A percentile compares a stretch with the other conserved stretches of the same genome.
Conservation (phyloP, 2,113 vertebrate genomes). For the Galbula dea region DNA sequence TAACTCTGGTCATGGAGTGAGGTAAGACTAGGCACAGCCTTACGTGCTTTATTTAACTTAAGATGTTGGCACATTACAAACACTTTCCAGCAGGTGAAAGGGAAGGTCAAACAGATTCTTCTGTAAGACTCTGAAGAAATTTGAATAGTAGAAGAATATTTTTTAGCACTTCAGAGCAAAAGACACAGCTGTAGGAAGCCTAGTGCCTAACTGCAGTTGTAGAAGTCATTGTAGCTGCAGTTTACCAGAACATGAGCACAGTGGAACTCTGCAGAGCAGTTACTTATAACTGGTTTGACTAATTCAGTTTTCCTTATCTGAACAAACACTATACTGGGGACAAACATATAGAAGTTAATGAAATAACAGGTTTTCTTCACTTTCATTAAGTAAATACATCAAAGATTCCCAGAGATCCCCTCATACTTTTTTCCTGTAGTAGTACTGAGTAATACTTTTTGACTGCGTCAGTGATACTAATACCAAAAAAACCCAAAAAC, state of each 20-base stretch:
- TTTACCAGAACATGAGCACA: accelerated
- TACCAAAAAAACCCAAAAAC: background rate
- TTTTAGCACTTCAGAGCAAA: background rate
- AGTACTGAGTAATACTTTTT: background rate
- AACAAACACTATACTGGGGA: background rate
- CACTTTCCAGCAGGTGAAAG: background rate
- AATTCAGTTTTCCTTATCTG: background rate
- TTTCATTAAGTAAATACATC: background rate
- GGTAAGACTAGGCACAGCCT: background rate
- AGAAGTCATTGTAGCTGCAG: background rate
- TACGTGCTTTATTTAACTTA: background rate
- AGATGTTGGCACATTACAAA: background rate
- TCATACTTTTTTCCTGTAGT: background rate
- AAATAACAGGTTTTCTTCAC: background rate
- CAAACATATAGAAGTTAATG: background rate
- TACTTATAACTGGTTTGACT: background rate
- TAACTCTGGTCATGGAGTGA: background rate
- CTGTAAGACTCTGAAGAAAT: background rate
- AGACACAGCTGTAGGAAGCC: background rate
- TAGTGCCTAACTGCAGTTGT: background rate
- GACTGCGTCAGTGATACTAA: background rate
- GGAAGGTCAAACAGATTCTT: background rate
- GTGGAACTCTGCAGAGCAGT: background rate
- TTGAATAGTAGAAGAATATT: background rate
- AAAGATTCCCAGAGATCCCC: background rate